phyloP scores from a whole-genome alignment of 2,888 invertebrate genomes.

The Hecatera dysodea region DNA sequence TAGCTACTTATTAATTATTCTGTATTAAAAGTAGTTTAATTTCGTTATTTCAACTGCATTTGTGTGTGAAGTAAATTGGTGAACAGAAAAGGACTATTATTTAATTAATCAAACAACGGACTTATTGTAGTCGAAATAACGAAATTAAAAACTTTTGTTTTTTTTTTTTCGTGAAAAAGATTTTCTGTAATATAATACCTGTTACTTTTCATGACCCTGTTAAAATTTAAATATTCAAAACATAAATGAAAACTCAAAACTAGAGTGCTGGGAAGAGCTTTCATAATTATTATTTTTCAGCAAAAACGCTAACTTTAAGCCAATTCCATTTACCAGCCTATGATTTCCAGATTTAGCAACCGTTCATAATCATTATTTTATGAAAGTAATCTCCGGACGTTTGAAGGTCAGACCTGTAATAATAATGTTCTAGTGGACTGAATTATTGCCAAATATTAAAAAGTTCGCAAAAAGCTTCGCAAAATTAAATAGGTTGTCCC shows the following conservation, averaged over 20 bases:
- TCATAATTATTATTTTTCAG: constrained; percentile 4
- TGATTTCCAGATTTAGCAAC: constrained; percentile 26
- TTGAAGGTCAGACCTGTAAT: constrained; percentile 24
- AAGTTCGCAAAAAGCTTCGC: constrained; percentile 31
- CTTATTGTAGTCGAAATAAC: too few species aligned
- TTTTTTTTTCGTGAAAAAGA: background rate
- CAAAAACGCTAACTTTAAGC: constrained; percentile 8
- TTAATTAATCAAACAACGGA: too few species aligned
- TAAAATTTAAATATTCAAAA: constrained; percentile 27
- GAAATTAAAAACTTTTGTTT: too few species aligned
- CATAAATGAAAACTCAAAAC: constrained; percentile 21
- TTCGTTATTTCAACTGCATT: too few species aligned
- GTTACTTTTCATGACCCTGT: constrained; percentile 1
- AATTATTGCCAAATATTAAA: constrained; percentile 56
- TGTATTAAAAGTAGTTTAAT: too few species aligned
- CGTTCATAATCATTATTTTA: constrained; percentile 22
- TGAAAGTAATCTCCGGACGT: constrained; percentile 27
- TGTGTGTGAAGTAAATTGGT: too few species aligned
- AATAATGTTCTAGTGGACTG: constrained; percentile 41
- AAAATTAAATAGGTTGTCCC: constrained; percentile 36
- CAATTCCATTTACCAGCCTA: constrained; percentile 13
- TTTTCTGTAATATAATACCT: background rate
- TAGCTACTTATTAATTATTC: too few species aligned
- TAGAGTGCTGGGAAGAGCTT: background rate
- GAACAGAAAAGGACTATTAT: too few species aligned